phyloP scores from a whole-genome alignment of 2,113 vertebrate genomes.

The Chamaea fasciata region DNA sequence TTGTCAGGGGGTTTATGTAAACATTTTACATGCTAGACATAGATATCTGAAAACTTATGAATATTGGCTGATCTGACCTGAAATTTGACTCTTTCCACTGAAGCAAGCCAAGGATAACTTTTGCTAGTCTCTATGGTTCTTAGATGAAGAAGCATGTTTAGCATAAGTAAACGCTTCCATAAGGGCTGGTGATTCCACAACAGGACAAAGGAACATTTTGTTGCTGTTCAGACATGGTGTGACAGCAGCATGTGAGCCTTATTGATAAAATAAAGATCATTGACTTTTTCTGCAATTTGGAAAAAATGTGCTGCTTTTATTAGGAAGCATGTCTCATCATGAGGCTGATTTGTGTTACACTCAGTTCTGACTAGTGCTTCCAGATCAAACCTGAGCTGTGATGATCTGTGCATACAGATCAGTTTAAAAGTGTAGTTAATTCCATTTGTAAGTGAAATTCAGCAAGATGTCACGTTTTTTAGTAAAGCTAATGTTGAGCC shows the following conservation, averaged over 20 bases:
- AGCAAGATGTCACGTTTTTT: fast-evolving
- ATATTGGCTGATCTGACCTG: neutral
- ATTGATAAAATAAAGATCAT: neutral
- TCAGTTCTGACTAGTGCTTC: neutral
- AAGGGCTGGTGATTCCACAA: neutral
- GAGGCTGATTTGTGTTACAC: neutral
- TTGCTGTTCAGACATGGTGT: neutral
- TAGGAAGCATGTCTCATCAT: neutral
- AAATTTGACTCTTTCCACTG: neutral
- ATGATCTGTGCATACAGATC: neutral
- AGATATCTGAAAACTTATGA: neutral
- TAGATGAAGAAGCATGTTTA: neutral
- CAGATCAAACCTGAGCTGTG: neutral
- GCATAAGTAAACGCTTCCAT: neutral
- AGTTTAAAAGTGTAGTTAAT: neutral
- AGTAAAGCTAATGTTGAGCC: neutral
- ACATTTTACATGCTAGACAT: neutral
- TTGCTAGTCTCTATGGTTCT: neutral
- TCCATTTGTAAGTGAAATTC: neutral
- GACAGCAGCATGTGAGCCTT: neutral
- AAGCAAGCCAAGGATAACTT: neutral
- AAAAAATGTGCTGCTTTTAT: neutral
- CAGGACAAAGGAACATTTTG: neutral
- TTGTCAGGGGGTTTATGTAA: neutral
- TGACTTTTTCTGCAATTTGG: neutral